Base-by-base conservation (phyloP, 2,888 invertebrate species). In the Drosophila neutralis region DNA sequence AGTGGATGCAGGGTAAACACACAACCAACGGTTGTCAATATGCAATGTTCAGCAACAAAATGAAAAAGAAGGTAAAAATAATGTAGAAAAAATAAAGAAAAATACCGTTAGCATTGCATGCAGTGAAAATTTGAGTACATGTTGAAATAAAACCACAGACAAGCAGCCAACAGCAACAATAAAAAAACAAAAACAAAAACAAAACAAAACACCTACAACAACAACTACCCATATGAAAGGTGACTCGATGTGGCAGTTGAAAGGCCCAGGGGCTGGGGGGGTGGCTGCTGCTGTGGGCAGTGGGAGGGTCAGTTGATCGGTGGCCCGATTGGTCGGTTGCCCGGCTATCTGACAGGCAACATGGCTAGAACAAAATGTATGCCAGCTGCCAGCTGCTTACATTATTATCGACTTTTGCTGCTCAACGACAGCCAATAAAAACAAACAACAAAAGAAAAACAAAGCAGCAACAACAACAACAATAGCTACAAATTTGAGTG, bases 371-470 rank as follows among this genome's bases (percentile, higher is more conserved):
- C 83, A 76, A 69, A 77, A 83, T 83, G 77, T 87, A 73, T 74
- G 89, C 89, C 87, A 89, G 83, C 87, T 83, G 79, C 83, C 80
- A 80, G 79, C 76, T 78, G 79, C 54, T 60, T 59, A 84, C 79
- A 74, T 88, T 85, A 79, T 82, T 82, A 82, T 86, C 83, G 83
- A 83, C 76, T 88, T 82, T 79, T 80, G 88, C 83, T 85, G 88
- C 65, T 66, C 78, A 69, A 51, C 71, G 57, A 62, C 75, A 78
- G 74, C 65, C 35, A 60, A 48, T 51, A 58, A 38, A 45, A 45
- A 24, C 24, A 33, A 51, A 36, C 52, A 67, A 24, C 11, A 64
- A 24, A 36, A 27, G 13, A 45, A 36, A 29, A 45, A 13, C 29
- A 62, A 8, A 40, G 15, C 42, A 53, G 31, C 36, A 61, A 13